Percentiles rank a stretch among this genome's conserved stretches.
Evolutionary conservation across 1,140 invertebrate genomes (phyloP).

Genomic region (Dufourea novaeangliae): DNA sequence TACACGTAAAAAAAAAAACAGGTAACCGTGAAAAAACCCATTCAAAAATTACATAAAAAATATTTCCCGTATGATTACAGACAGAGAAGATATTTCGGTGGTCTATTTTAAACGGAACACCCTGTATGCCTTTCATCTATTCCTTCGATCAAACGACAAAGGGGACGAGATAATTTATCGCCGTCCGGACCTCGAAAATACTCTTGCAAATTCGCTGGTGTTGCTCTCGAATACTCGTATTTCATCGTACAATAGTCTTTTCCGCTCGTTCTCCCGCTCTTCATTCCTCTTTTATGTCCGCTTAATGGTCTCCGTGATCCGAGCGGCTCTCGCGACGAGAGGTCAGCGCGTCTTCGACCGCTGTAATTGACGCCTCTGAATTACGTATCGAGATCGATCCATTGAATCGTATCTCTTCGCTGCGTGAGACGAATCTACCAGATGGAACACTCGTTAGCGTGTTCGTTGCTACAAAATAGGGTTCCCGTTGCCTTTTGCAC

Average conservation of each 20-base stretch:
- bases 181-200: background rate
- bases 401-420: slow-evolving; percentile 13
- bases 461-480: no score
- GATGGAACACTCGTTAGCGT: background rate
- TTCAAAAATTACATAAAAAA: no score
- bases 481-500: no score
- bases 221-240: background rate
- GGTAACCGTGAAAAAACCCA: no score
- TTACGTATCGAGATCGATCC: slow-evolving; percentile 16
- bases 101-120: no score
- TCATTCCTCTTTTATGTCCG: slow-evolving; percentile 48
- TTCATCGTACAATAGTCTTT: background rate
- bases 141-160: slow-evolving; percentile 3
- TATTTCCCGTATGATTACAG: no score
- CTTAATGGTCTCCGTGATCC: slow-evolving; percentile 52
- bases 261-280: background rate
- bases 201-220: background rate
- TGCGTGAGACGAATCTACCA: background rate
- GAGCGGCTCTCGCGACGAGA: slow-evolving; percentile 17
- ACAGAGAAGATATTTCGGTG: no score
- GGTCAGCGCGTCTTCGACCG: slow-evolving; percentile 32
- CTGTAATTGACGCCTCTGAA: slow-evolving; percentile 34
- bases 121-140: background rate
- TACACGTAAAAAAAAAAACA: no score
- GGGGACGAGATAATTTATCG: background rate